phyloP scores from a whole-genome alignment of 2,797 vertebrate genomes.

The Hylomyscus alleni region DNA sequence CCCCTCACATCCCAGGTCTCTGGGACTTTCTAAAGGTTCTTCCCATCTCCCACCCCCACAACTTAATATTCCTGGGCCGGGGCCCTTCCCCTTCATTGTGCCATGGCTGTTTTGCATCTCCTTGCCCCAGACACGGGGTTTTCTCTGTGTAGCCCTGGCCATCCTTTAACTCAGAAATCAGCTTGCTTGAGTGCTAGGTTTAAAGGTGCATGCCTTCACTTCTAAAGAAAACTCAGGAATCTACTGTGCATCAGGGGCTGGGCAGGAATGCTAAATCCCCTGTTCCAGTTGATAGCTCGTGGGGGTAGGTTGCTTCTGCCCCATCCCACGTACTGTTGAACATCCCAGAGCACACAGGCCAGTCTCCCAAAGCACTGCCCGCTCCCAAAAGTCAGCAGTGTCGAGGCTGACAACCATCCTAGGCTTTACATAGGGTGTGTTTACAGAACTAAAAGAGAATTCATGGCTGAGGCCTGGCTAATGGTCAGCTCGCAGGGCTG shows the following conservation, averaged over 20 bases:
- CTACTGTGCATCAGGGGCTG: neutral
- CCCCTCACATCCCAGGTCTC: neutral
- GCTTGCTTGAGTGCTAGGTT: too few species aligned
- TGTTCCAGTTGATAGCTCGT: neutral
- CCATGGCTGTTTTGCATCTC: neutral
- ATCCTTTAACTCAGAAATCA: neutral
- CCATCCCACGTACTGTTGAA: neutral
- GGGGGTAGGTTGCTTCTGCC: neutral
- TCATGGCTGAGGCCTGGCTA: neutral
- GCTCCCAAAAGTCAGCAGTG: neutral
- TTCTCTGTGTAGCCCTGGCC: neutral
- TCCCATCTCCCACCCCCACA: neutral
- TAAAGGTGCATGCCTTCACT: neutral
- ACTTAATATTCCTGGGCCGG: fast-evolving
- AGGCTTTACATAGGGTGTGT: neutral
- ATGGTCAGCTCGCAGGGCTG: neutral
- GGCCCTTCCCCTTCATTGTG: neutral
- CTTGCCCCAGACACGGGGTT: neutral
- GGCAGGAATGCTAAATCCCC: neutral
- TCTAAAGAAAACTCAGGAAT: neutral
- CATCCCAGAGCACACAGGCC: neutral
- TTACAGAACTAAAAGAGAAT: constrained; percentile 2
- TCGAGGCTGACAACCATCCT: neutral
- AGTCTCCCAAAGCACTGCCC: neutral
- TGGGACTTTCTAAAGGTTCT: neutral